Conservation (phyloP, 2,113 vertebrate species). For the Cricetomys ansorgei region DNA sequence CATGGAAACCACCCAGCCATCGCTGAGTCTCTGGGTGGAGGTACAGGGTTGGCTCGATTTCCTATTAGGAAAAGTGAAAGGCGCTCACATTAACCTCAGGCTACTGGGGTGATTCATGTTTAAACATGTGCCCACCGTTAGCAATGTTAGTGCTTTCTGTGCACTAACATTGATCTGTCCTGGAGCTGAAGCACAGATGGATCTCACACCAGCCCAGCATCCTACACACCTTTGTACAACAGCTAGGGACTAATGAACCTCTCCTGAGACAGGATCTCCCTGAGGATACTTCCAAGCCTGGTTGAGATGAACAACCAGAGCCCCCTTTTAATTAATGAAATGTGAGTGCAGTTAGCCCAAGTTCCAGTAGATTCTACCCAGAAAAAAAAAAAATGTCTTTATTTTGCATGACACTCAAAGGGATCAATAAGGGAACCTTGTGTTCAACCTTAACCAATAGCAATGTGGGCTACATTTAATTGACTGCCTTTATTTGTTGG, state of each 20-base stretch:
- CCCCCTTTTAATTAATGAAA: background rate
- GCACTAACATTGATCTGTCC: conserved; percentile 51
- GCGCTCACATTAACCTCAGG: conserved; percentile 66
- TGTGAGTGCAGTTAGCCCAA: background rate
- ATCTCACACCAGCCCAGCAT: background rate
- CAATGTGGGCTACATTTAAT: background rate
- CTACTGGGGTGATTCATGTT: conserved; percentile 62
- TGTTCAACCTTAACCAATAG: background rate
- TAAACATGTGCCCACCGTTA: conserved; percentile 59
- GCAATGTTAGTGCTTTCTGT: background rate
- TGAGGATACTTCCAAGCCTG: background rate
- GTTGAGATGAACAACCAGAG: background rate
- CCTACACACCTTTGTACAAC: background rate
- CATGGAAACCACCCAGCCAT: conserved; percentile 57
- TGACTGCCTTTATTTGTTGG: background rate
- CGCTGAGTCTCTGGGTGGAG: background rate
- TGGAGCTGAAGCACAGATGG: background rate
- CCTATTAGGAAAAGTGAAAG: conserved; percentile 68
- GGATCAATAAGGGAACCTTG: background rate
- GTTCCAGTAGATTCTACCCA: conserved; percentile 6
- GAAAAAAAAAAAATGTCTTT: background rate
- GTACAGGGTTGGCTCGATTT: conserved; percentile 28
- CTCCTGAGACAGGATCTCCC: background rate
- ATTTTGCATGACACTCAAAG: background rate
- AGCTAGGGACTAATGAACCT: background rate